Percentiles rank a stretch among this genome's conserved stretches.
Evolutionary conservation across 2,113 vertebrate species (phyloP).

Genomic region (Gymnarchus niloticus): DNA sequence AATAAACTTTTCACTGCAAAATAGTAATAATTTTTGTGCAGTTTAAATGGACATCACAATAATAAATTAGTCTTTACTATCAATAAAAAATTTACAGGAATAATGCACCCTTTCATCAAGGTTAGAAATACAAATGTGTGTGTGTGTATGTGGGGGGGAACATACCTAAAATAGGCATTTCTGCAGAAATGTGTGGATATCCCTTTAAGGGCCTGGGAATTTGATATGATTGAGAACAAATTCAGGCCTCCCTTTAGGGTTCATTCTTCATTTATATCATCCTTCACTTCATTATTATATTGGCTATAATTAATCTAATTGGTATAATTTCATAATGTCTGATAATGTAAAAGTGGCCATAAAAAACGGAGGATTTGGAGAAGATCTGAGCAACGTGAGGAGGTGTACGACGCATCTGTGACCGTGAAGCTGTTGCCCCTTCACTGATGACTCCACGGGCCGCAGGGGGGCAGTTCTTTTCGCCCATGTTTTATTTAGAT

Average conservation of each 20-base stretch:
- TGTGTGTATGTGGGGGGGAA: no score
- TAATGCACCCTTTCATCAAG: neutral
- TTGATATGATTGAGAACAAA: neutral
- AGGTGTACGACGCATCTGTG: neutral
- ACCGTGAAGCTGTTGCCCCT: neutral
- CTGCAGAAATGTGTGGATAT: neutral
- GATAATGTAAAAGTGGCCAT: neutral
- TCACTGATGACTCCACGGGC: neutral
- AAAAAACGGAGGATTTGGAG: neutral
- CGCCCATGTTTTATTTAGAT: slow-evolving; percentile 6
- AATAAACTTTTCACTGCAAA: neutral
- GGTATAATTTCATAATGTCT: neutral
- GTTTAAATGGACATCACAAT: neutral
- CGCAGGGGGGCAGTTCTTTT: neutral
- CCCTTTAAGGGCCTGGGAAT: neutral
- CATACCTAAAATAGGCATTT: no score
- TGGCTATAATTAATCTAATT: neutral
- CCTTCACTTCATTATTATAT: neutral
- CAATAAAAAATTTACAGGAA: neutral
- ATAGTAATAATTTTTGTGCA: neutral
- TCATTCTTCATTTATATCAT: neutral
- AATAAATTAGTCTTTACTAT: neutral
- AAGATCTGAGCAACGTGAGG: neutral
- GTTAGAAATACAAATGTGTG: no score
- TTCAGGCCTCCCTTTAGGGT: neutral